Base-by-base conservation (phyloP, 2,113 vertebrate species). In the Peromyscus maniculatus region DNA sequence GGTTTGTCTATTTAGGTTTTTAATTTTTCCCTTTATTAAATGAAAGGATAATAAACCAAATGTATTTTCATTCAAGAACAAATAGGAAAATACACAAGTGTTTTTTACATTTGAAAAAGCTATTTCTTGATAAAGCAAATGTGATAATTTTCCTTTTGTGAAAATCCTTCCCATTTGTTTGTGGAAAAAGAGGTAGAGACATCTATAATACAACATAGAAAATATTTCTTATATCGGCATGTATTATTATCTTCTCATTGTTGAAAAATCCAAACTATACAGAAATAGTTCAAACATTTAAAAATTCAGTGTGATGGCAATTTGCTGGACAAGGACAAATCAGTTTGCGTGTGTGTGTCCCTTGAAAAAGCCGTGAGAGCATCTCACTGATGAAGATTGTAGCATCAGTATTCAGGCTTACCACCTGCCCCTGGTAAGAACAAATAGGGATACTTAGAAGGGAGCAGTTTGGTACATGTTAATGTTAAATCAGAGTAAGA, bases 401-500 rank as follows among this genome's bases (percentile, higher is more conserved):
- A 67, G n/a, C 59, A 66, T 71, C 39, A 12, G 22, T 90, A 59
- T 96, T 62, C 91, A 74, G 52, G 52, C 39, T 94, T 71, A 49
- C 71, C 67, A 93, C 67, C 93, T 74, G 87, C 22, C 17, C 39
- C 19, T 19, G 0, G 3, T 31, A 36, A 67, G 91, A 86, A 83
- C 46, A 82, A 83, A 77, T 17, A 94, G 24, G 69, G 74, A 57
- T 22, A 52, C 16, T 91, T 66, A 89, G 80, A 39, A 75, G 79
- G 64, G 66, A 74, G 64, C 46, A 77, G 31, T 92, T 39, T 7
- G 31, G 62, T 87, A 31, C 31, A 5, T 19, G 69, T 49, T 71
- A 33, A 72, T 24, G 49, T 75, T 97, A 80, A 67, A n/a, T 82
- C 80, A 43, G 69, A 75, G 88, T 16, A 43, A 91, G 90, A 95